Evolutionary conservation across 2,888 invertebrate species (phyloP).

Genomic region (Apeira syringaria): DNA sequence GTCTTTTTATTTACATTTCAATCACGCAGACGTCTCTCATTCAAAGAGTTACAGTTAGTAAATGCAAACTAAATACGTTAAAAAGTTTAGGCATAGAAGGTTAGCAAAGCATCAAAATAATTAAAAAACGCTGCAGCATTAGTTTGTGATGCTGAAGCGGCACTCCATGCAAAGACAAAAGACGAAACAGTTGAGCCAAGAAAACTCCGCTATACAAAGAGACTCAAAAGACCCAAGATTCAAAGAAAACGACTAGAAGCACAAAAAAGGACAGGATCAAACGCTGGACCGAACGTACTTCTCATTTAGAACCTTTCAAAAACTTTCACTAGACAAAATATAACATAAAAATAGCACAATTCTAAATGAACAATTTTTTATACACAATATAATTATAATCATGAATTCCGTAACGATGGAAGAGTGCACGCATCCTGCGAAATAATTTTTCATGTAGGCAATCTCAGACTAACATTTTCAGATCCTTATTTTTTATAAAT

Average conservation of each 20-base stretch:
- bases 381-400: neutral
- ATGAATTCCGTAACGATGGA: neutral
- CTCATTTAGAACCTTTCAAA: constrained; percentile 57
- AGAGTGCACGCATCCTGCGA: constrained; percentile 15
- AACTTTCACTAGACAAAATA: constrained; percentile 21
- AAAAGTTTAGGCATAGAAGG: constrained; percentile 26
- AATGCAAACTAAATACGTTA: constrained; percentile 30
- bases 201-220: constrained; percentile 52
- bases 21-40: constrained; percentile 67
- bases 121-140: constrained; percentile 29
- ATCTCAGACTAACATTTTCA: neutral
- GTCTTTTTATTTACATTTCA: constrained; percentile 34
- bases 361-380: neutral
- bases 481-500: neutral
- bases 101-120: constrained; percentile 31
- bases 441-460: constrained; percentile 3
- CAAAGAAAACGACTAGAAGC: constrained; percentile 44
- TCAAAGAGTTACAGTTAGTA: constrained; percentile 47
- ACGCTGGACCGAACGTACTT: constrained; percentile 63
- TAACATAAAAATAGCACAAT: neutral
- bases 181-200: constrained; percentile 33
- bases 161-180: constrained; percentile 35
- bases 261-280: constrained; percentile 44
- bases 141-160: constrained; percentile 36
- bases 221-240: constrained; percentile 47